Percentiles rank a stretch among this genome's conserved stretches.
Evolutionary conservation across 2,888 invertebrate genomes (phyloP).

Genomic region (Drosophila putrida): DNA sequence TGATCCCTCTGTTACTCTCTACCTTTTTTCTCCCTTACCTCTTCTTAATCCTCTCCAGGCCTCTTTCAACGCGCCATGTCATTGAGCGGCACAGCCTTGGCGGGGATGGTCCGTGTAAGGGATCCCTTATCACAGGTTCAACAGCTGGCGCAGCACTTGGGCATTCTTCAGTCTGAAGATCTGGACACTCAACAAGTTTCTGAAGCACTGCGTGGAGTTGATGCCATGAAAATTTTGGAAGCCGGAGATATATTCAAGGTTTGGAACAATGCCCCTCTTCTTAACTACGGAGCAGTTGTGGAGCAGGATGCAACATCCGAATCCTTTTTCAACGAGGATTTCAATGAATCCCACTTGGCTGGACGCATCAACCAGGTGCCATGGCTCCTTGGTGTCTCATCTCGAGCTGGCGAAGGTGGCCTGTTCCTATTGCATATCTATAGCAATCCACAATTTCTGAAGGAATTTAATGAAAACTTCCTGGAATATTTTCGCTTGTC

Average conservation of each 20-base stretch:
- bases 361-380: conserved; percentile 83
- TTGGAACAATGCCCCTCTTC: conserved; percentile 85
- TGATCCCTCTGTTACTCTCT: neutral
- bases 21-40: neutral
- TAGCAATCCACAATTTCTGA: conserved; percentile 39
- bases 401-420: conserved; percentile 86
- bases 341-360: conserved; percentile 82
- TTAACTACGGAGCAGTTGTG: conserved; percentile 83
- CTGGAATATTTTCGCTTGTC: conserved; percentile 53
- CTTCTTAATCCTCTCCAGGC: conserved; percentile 38
- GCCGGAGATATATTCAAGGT: conserved; percentile 84
- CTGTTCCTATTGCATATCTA: conserved; percentile 77
- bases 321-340: conserved; percentile 85
- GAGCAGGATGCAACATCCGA: conserved; percentile 81
- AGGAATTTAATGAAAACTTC: conserved; percentile 75
- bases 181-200: conserved; percentile 77
- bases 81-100: conserved; percentile 84
- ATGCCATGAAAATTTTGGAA: conserved; percentile 81
- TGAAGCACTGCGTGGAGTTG: conserved; percentile 82
- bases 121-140: conserved; percentile 78
- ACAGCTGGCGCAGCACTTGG: conserved; percentile 80
- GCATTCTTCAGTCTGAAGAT: conserved; percentile 72
- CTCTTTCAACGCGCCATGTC: conserved; percentile 85
- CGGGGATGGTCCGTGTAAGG: conserved; percentile 47
- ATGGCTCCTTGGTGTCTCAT: conserved; percentile 84